These are phyloP conservation scores for Synanceia verrucosa DNA, from an alignment of 2,797 vertebrate species.

Conservation along the genomic window DNA sequence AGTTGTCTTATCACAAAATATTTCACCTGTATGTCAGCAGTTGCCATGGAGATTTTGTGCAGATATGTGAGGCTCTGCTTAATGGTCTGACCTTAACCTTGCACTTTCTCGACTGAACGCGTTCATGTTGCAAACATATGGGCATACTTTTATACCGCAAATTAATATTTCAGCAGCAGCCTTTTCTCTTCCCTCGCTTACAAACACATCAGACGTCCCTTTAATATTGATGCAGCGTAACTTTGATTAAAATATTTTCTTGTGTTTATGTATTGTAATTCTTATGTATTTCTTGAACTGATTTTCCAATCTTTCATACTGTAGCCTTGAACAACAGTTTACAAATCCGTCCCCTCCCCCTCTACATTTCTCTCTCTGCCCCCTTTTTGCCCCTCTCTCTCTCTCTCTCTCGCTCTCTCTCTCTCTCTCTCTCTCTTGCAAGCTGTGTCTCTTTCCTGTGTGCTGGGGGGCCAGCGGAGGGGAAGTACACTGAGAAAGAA, in stretches of 20 bases:
- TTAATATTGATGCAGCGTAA: slow-evolving; percentile 23
- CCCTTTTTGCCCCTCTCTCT: slow-evolving; percentile 13
- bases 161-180: slow-evolving; percentile 63
- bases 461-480: slow-evolving; percentile 78
- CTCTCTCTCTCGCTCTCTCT: slow-evolving; percentile 30
- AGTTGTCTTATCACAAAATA: slow-evolving; percentile 62
- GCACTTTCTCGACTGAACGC: slow-evolving; percentile 51
- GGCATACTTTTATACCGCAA: slow-evolving; percentile 49
- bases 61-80: slow-evolving; percentile 58
- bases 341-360: slow-evolving; percentile 74
- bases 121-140: slow-evolving; percentile 56
- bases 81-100: slow-evolving; percentile 72
- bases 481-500: slow-evolving; percentile 78
- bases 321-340: slow-evolving; percentile 63
- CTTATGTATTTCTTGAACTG: slow-evolving; percentile 35
- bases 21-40: slow-evolving; percentile 66
- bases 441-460: slow-evolving; percentile 79
- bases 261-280: not conserved
- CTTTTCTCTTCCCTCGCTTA: slow-evolving; percentile 12
- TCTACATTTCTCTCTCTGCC: slow-evolving; percentile 67
- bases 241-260: not conserved
- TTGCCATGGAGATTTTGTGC: slow-evolving; percentile 74
- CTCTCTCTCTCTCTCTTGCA: slow-evolving; percentile 53
- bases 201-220: slow-evolving; percentile 10
- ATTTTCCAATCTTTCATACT: slow-evolving; percentile 37